Evolutionary conservation across 2,797 vertebrate species (phyloP).

Genomic region (Cossypha polioptera): DNA sequence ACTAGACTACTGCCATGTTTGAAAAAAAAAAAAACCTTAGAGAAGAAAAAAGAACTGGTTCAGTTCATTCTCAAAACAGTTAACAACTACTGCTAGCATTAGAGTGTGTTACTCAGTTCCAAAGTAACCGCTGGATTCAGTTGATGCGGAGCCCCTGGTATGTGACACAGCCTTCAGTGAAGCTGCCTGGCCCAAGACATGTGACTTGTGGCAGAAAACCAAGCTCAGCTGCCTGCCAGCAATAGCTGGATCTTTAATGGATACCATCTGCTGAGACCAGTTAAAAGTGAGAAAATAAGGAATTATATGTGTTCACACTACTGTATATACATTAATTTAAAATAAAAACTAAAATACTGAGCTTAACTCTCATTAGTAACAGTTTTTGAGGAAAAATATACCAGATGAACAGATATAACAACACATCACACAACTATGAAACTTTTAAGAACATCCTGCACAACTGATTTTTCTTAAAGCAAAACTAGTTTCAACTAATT

Average conservation of each 20-base stretch:
- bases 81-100: background rate
- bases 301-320: background rate
- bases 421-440: background rate
- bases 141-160: background rate
- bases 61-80: background rate
- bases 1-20: background rate
- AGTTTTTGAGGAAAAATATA: background rate
- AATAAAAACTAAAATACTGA: background rate
- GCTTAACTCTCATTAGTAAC: background rate
- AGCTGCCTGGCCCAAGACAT: background rate
- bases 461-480: background rate
- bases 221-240: constrained; percentile 24
- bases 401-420: background rate
- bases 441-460: background rate
- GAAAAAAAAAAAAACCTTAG: background rate
- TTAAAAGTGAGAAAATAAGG: background rate
- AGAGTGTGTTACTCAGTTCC: background rate
- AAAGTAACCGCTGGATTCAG: background rate
- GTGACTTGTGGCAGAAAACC: constrained; percentile 19
- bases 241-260: background rate
- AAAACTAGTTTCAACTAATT: background rate
- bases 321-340: background rate
- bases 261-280: background rate
- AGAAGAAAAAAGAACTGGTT: too few relatives aligned
- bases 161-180: background rate